Conservation (phyloP, 2,113 vertebrate species). For the Centropus bengalensis region DNA sequence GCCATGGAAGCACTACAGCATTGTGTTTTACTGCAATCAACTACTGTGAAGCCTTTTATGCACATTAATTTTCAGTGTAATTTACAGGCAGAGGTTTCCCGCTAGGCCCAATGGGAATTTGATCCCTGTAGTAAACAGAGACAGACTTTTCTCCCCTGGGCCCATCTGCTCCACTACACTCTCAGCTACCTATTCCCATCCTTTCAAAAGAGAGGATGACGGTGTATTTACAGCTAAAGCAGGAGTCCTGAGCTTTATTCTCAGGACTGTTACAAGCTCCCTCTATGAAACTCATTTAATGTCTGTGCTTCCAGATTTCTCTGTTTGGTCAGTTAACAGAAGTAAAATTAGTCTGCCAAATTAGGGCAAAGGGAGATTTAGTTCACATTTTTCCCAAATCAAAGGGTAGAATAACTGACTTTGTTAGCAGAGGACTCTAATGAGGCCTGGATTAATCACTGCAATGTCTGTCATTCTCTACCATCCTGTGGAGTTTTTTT, state of each 20-base stretch:
- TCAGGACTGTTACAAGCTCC: neutral
- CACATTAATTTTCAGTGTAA: constrained; percentile 10
- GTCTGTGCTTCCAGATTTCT: neutral
- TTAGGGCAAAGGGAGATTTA: neutral
- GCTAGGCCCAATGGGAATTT: neutral
- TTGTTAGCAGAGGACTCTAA: neutral
- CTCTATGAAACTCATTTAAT: neutral
- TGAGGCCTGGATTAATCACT: neutral
- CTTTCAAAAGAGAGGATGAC: neutral
- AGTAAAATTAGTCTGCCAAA: neutral
- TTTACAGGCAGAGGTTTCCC: neutral
- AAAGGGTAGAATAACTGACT: neutral
- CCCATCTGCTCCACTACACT: neutral
- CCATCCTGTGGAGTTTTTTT: neutral
- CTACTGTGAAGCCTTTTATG: neutral
- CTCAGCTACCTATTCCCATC: neutral
- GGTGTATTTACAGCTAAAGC: neutral
- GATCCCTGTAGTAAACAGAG: neutral
- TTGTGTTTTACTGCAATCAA: neutral
- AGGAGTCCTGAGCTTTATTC: neutral
- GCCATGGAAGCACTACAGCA: neutral
- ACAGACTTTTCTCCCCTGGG: neutral
- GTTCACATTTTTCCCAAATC: neutral
- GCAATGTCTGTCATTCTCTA: rapidly evolving
- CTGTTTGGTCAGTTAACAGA: neutral